phyloP scores from a whole-genome alignment of 2,113 vertebrate species.

The Semicossyphus pulcher region DNA sequence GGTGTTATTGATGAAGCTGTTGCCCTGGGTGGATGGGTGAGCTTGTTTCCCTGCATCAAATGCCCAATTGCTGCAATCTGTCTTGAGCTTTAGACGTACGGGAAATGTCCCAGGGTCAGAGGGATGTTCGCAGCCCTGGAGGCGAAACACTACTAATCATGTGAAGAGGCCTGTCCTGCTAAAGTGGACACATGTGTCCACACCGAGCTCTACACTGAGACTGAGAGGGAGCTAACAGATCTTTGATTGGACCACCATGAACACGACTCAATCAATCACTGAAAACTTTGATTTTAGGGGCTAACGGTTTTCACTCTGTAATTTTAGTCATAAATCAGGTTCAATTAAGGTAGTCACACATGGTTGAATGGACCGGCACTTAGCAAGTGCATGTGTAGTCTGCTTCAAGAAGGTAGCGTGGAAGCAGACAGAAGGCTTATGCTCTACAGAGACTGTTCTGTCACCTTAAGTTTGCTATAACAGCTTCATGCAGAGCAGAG shows the following conservation, averaged over 20 bases:
- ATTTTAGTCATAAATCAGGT: neutral
- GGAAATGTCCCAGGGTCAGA: conserved; percentile 34
- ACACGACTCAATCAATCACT: neutral
- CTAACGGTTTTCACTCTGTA: neutral
- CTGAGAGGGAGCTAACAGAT: neutral
- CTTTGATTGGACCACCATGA: conserved; percentile 44
- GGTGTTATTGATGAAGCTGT: neutral
- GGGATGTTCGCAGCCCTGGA: conserved; percentile 34
- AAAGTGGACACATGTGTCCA: conserved; percentile 40
- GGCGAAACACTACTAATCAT: conserved; percentile 49
- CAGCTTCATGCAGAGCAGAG: too few species aligned
- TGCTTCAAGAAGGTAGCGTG: too few species aligned
- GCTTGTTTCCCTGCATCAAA: neutral
- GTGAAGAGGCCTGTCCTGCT: conserved; percentile 24
- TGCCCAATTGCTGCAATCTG: conserved; percentile 28
- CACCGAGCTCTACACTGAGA: neutral
- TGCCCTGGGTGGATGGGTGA: neutral
- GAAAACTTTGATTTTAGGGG: neutral
- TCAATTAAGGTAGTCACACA: neutral
- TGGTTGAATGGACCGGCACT: neutral
- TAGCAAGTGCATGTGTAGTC: neutral
- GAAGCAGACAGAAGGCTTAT: too few species aligned
- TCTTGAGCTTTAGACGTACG: conserved; percentile 3
- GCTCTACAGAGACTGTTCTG: too few species aligned
- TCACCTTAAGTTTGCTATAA: too few species aligned